These are phyloP conservation scores for Psammodynastes pulverulentus DNA, from an alignment of 2,113 vertebrate genomes.

Conservation along the genomic window DNA sequence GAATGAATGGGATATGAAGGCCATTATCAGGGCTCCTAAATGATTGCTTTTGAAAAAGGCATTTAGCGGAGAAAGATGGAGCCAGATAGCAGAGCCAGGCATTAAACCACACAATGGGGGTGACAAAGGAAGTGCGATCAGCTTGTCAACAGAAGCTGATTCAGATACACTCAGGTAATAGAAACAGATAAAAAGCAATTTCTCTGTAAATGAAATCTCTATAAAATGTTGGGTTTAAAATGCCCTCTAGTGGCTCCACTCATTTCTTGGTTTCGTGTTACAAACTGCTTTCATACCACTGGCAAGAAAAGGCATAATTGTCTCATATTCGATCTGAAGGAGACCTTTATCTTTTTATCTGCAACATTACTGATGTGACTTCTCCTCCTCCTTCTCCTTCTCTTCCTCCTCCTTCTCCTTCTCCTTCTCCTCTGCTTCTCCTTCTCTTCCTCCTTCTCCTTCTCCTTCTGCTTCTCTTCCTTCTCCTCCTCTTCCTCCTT, in stretches of 20 bases:
- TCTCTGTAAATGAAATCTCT: rapidly evolving
- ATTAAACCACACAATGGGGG: background rate
- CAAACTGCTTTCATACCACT: background rate
- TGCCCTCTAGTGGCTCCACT: background rate
- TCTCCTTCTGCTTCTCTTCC: too few relatives aligned
- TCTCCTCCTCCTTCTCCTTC: background rate
- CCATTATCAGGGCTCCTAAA: rapidly evolving
- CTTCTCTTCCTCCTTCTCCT: rapidly evolving
- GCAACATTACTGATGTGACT: rapidly evolving
- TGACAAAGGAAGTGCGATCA: slow-evolving; percentile 21
- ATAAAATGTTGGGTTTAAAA: background rate
- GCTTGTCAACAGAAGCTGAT: slow-evolving; percentile 15
- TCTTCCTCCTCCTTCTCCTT: background rate
- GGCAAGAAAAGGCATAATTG: background rate
- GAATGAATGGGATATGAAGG: rapidly evolving
- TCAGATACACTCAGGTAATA: background rate
- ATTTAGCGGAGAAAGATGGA: background rate
- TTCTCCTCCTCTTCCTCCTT: background rate
- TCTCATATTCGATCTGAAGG: background rate
- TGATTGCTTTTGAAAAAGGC: rapidly evolving
- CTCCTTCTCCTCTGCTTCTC: too few relatives aligned
- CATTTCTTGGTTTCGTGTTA: rapidly evolving
- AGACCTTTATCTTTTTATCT: background rate
- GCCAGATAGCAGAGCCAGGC: rapidly evolving
- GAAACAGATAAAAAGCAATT: background rate